Conservation (phyloP, 2,888 invertebrate species). For the Flabesymbios commensalis region DNA sequence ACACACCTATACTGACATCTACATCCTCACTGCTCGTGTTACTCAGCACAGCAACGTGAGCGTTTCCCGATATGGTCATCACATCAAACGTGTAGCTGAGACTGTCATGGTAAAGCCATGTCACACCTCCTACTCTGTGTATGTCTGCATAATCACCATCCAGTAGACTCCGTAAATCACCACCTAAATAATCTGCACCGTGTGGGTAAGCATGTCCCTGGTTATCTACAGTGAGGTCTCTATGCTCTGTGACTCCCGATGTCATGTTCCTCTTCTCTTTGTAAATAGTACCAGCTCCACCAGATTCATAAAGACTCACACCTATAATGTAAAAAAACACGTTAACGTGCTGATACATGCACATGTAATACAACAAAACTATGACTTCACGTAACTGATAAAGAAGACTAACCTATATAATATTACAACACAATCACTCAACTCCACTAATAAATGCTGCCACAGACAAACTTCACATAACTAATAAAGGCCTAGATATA, state of each 20-base stretch:
- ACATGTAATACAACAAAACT: too few species aligned
- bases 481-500: too few species aligned
- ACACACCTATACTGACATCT: constrained; percentile 22
- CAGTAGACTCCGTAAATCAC: constrained; percentile 35
- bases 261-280: constrained; percentile 27
- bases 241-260: constrained; percentile 19
- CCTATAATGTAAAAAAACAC: too few species aligned
- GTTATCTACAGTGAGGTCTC: constrained; percentile 40
- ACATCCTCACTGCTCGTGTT: constrained; percentile 33
- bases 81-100: constrained; percentile 9
- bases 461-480: too few species aligned
- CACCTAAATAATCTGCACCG: constrained; percentile 1
- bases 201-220: constrained; percentile 39
- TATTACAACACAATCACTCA: too few species aligned
- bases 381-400: too few species aligned
- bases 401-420: too few species aligned
- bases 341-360: too few species aligned
- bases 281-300: constrained; percentile 45
- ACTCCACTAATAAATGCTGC: too few species aligned
- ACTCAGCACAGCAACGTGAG: constrained; percentile 44
- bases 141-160: constrained; percentile 40
- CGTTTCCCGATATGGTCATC: constrained; percentile 41
- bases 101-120: constrained; percentile 39
- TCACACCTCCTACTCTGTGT: constrained; percentile 40
- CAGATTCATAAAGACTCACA: constrained; percentile 37